phyloP scores from a whole-genome alignment of 2,797 vertebrate species.

The Sebastes dallii region DNA sequence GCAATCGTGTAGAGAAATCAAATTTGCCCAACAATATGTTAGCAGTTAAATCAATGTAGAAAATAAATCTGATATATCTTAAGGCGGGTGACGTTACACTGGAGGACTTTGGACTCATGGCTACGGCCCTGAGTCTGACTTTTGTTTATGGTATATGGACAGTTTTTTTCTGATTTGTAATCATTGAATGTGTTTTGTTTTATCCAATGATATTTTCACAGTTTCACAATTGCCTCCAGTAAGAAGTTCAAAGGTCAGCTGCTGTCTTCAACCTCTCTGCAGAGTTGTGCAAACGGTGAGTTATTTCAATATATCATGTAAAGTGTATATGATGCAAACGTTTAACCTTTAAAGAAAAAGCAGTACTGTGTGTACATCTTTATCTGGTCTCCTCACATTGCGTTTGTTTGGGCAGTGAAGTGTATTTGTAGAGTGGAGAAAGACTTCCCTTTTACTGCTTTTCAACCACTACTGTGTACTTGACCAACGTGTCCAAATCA shows the following conservation, averaged over 20 bases:
- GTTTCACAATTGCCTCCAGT: not conserved
- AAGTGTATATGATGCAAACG: not conserved
- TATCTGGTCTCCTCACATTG: slow-evolving; percentile 27
- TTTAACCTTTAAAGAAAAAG: not conserved
- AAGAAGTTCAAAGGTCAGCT: not conserved
- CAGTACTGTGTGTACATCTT: not conserved
- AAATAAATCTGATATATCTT: not conserved
- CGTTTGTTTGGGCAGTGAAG: not conserved
- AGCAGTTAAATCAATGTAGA: not conserved
- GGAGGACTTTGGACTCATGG: not conserved
- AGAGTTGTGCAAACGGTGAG: not conserved
- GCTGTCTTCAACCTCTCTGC: not conserved
- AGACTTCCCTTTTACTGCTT: slow-evolving; percentile 48
- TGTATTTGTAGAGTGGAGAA: slow-evolving; percentile 1
- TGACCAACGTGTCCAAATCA: slow-evolving; percentile 26
- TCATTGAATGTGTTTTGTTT: not conserved
- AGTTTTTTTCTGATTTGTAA: not conserved
- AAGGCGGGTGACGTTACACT: not conserved
- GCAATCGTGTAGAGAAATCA: too few species aligned
- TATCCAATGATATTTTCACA: not conserved
- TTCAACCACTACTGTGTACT: slow-evolving; percentile 40
- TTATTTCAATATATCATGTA: not conserved
- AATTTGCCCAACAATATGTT: not conserved
- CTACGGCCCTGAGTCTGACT: not conserved
- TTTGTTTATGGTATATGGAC: not conserved